A percentile compares a stretch with the other conserved stretches of the same genome.
Evolutionary conservation across 2,888 invertebrate species (phyloP).

Genomic region (Adineta ricciae): DNA sequence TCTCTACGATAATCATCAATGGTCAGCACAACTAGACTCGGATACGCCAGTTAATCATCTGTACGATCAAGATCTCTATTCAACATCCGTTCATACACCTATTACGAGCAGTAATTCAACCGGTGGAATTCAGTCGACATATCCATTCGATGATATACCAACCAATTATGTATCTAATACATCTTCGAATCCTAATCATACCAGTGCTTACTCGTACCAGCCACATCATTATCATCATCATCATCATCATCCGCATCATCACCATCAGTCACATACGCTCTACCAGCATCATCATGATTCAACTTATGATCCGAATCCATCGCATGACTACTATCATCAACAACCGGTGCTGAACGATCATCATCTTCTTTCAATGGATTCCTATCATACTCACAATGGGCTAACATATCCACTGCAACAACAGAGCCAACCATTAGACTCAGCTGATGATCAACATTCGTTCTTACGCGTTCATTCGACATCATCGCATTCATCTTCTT

Average conservation of each 20-base stretch:
- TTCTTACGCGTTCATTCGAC: neutral
- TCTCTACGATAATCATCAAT: neutral
- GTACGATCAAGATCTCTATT: neutral
- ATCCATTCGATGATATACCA: neutral
- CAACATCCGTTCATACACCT: neutral
- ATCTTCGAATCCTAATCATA: neutral
- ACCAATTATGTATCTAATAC: neutral
- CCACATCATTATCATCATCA: neutral
- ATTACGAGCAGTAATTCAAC: neutral
- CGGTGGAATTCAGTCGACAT: neutral
- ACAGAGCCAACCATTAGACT: neutral
- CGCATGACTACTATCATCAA: neutral
- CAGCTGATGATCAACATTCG: neutral
- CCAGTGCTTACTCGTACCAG: neutral
- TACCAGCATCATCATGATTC: neutral
- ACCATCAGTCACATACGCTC: neutral
- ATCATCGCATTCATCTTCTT: constrained; percentile 10
- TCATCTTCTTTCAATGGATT: neutral
- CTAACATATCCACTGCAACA: neutral
- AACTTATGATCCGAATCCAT: neutral
- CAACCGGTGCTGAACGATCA: constrained; percentile 1
- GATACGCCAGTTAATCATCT: neutral
- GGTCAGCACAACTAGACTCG: neutral
- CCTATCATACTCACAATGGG: neutral
- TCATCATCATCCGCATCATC: neutral